phyloP scores from a whole-genome alignment of 2,888 invertebrate species.

The Pogonocherus hispidulus region DNA sequence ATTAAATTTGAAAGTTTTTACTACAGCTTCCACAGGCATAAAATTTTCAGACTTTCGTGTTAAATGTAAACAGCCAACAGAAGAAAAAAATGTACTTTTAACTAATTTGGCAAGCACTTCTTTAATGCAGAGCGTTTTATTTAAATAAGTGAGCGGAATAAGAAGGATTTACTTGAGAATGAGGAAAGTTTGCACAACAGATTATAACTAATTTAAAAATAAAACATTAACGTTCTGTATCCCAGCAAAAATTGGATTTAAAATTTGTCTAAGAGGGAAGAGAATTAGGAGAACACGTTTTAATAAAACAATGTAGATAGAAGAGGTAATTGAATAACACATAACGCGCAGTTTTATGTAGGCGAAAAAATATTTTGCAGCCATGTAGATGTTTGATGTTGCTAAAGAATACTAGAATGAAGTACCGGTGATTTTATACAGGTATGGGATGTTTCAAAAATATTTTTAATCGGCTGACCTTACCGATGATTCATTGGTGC shows the following conservation, averaged over 20 bases:
- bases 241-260: slow-evolving; percentile 4
- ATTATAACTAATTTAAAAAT: slow-evolving; percentile 16
- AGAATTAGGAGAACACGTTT: neutral
- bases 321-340: neutral
- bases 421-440: too few species aligned
- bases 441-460: too few species aligned
- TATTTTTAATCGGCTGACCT: too few species aligned
- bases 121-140: neutral
- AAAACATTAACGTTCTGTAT: slow-evolving; percentile 5
- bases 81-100: neutral
- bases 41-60: neutral
- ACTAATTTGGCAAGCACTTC: slow-evolving; percentile 1
- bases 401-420: too few species aligned
- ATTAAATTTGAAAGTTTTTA: too few species aligned
- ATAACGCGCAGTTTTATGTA: neutral
- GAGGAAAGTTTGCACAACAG: slow-evolving; percentile 10
- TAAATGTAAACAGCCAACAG: neutral
- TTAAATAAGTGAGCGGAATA: neutral
- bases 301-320: neutral
- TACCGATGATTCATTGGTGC: too few species aligned
- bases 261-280: neutral
- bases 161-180: slow-evolving; percentile 3
- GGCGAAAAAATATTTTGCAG: too few species aligned
- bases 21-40: too few species aligned
- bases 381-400: too few species aligned